Percentiles rank a stretch among this genome's conserved stretches.
Conservation (phyloP, 2,113 vertebrate species). For the Corythornis vintsioides region DNA sequence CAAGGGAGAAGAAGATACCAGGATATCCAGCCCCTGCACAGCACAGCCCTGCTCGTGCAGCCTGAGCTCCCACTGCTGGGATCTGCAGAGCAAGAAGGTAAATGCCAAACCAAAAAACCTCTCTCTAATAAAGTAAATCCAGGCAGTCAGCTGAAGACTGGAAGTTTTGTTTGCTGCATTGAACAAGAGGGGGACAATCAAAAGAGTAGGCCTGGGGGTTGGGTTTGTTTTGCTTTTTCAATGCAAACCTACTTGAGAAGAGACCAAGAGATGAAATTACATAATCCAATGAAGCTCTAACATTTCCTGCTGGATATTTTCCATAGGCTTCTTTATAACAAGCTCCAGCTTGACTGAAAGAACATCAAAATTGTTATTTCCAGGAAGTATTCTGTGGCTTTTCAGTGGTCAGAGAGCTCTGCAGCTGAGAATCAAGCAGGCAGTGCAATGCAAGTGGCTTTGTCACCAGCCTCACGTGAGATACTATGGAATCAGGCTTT, state of each 20-base stretch:
- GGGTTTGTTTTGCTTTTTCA: background rate
- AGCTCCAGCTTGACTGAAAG: background rate
- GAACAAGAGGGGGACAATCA: background rate
- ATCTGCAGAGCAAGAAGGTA: background rate
- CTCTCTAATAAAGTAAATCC: background rate
- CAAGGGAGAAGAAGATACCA: background rate
- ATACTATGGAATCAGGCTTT: background rate
- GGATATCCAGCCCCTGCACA: fast-evolving
- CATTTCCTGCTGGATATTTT: background rate
- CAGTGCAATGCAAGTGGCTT: background rate
- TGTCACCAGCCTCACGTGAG: background rate
- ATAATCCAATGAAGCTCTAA: background rate
- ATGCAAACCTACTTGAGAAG: background rate
- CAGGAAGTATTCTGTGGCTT: background rate
- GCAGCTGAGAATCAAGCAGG: background rate
- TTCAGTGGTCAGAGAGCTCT: background rate
- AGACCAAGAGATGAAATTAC: background rate
- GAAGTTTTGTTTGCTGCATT: background rate
- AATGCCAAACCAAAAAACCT: background rate
- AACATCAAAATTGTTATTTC: background rate
- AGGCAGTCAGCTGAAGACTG: background rate
- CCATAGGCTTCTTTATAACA: background rate
- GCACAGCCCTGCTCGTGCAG: background rate
- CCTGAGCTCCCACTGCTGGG: background rate
- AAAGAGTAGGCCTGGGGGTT: background rate